Evolutionary conservation across 2,888 invertebrate genomes (phyloP).

Genomic region (Cheiracanthium punctorium): DNA sequence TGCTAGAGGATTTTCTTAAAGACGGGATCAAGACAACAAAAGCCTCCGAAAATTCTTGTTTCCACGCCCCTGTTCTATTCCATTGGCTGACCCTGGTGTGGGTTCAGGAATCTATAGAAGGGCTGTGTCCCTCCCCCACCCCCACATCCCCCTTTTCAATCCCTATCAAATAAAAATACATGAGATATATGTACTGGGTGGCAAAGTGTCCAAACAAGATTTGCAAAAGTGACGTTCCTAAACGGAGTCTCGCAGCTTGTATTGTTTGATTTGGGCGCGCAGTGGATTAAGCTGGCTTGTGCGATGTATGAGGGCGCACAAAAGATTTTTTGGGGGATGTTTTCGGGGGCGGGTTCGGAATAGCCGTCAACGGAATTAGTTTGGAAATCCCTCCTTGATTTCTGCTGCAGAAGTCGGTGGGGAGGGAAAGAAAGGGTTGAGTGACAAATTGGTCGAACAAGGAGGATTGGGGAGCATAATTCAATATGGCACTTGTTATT

Average conservation of each 20-base stretch:
- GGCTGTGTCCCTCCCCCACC: neutral
- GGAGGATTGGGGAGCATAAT: neutral
- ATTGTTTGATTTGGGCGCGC: neutral
- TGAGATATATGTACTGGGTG: neutral
- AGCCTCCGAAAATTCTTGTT: constrained; percentile 15
- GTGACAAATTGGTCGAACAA: constrained; percentile 7
- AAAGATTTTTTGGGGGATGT: neutral
- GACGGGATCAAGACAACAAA: constrained; percentile 32
- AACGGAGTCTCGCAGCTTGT: neutral
- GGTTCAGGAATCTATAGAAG: neutral
- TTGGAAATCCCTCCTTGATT: constrained; percentile 18
- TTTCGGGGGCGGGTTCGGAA: neutral
- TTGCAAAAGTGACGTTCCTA: neutral
- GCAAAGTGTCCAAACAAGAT: neutral
- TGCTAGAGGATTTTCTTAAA: neutral
- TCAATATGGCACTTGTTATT: constrained; percentile 14
- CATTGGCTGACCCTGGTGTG: neutral
- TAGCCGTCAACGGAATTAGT: neutral
- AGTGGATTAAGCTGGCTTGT: neutral
- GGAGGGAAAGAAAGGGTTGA: neutral
- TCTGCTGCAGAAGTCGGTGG: neutral
- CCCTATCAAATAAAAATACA: neutral
- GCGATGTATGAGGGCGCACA: neutral
- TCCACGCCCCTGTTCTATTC: neutral
- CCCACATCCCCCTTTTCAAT: neutral